phyloP scores from a whole-genome alignment of 2,888 invertebrate species.

The Tanytarsus gracilentus region DNA sequence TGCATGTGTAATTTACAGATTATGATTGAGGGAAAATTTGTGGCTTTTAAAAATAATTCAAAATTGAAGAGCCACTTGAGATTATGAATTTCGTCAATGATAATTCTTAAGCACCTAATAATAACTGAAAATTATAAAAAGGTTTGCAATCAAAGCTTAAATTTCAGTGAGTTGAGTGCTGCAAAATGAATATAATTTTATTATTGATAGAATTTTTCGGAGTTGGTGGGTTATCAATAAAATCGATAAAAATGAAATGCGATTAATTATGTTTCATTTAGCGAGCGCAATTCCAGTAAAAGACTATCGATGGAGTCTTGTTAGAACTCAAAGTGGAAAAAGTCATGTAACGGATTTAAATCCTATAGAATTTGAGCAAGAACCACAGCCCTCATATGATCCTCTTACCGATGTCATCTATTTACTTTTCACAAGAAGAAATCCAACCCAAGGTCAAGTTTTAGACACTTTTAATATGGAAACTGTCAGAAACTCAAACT shows the following conservation, averaged over 20 bases:
- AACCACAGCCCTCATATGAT: conserved; percentile 22
- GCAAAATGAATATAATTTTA: too few relatives aligned
- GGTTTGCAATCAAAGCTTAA: too few relatives aligned
- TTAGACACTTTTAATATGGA: conserved; percentile 28
- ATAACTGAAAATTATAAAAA: too few relatives aligned
- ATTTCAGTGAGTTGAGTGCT: too few relatives aligned
- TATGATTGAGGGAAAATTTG: neutral
- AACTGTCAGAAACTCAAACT: conserved; percentile 1
- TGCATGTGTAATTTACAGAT: neutral
- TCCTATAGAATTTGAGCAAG: neutral
- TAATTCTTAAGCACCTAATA: neutral
- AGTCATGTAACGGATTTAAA: conserved; percentile 1
- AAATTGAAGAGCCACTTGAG: neutral
- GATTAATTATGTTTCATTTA: too few relatives aligned
- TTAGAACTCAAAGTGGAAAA: neutral
- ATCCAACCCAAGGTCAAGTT: conserved; percentile 30
- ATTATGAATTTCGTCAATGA: neutral
- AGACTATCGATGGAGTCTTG: neutral
- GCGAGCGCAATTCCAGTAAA: neutral
- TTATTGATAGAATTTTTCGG: too few relatives aligned
- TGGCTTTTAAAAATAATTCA: neutral
- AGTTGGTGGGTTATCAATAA: too few relatives aligned
- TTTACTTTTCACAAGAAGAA: conserved; percentile 41
- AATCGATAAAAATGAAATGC: too few relatives aligned
- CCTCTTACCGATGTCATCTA: conserved; percentile 38